Conservation (phyloP, 2,113 vertebrate genomes). For the Cettia cetti region DNA sequence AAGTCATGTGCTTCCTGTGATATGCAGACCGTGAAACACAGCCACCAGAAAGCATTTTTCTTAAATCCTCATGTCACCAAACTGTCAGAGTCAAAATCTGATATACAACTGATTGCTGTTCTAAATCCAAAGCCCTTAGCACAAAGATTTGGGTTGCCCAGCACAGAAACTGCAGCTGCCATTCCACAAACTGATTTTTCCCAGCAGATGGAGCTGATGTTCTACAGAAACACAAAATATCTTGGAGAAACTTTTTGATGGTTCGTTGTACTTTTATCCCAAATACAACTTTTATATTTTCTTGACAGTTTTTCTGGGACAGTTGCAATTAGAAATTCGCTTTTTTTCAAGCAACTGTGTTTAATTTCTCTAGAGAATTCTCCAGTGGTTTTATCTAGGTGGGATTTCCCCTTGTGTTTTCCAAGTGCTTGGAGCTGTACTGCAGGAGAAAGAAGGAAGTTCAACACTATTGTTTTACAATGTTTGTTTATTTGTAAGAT, state of each 20-base stretch:
- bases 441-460: background rate
- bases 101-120: background rate
- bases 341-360: background rate
- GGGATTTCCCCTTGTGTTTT: background rate
- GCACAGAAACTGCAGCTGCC: background rate
- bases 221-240: background rate
- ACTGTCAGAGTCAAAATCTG: background rate
- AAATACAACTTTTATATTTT: background rate
- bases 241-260: background rate
- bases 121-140: background rate
- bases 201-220: constrained; percentile 64
- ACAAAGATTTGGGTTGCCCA: background rate
- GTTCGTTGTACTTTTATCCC: background rate
- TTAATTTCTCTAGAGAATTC: background rate
- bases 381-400: background rate
- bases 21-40: background rate
- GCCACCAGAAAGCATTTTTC: background rate
- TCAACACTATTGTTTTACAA: background rate
- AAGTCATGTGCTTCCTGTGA: background rate
- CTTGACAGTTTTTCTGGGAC: background rate
- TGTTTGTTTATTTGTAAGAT: background rate
- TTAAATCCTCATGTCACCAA: background rate
- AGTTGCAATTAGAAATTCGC: background rate
- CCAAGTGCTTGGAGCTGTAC: background rate
- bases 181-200: background rate